Evolutionary conservation across 2,888 invertebrate species (phyloP), one percentile per base, ranked within the genome.

Genomic region (Eurytoma adleriae): DNA sequence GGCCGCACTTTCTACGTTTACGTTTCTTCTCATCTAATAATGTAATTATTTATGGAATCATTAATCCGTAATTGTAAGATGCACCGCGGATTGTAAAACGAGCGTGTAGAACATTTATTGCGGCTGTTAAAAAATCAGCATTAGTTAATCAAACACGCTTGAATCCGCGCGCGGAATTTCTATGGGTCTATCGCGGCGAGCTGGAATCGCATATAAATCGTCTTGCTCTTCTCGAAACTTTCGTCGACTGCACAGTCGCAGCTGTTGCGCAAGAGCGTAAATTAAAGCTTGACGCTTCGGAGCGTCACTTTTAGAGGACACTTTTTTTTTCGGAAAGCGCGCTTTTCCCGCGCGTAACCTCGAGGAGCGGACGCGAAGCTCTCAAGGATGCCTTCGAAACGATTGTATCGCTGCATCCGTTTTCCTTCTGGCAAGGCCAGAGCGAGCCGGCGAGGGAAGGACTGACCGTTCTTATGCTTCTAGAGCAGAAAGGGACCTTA

Each of bases 21-120:
- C 27, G 18, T 78, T 67, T 61, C 30, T 61, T 61, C 57, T 54
- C 57, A 30, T 54, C 72, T 72, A 72, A 78, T 78, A 72, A 78
- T 72, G 66, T 52, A 78, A 78, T 78, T 72, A 56, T 78, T 66
- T 40, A 30, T 18, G 18, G 56, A 40, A 40, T 3, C 48, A 24
- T 20, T 7, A 61, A 13, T 20, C 10, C n/a, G 5, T 54, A 54
- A 54, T 54, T 54, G 54, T 54, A n/a, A 54, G 14, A 54, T 54
- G 54, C 12, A 54, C 54, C n/a, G 14, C n/a, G 54, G 14, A 16
- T 20, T 12, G 57, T 7, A 3, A 20, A 59, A 2, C 62, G 24
- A 30, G 30, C 40, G 62, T 40, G 13, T 61, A 10, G n/a, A 27
- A n/a, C n/a, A 10, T 30, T 62, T 30, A 30, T 30, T 30, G 30